Evolutionary conservation across 2,113 vertebrate genomes (phyloP).

Genomic region (Labeo catla): DNA sequence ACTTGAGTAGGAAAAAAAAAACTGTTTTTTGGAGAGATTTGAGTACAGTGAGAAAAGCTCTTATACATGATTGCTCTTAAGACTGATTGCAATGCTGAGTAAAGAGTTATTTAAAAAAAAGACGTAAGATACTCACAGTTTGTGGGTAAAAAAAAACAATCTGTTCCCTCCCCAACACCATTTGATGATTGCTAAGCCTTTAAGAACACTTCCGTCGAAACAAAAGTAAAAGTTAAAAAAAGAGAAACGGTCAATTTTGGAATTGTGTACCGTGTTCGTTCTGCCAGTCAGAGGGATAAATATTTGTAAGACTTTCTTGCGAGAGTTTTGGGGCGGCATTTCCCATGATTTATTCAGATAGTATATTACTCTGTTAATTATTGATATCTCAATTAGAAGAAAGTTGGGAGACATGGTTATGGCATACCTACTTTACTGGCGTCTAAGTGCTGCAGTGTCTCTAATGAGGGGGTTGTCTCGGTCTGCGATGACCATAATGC

Average conservation of each 20-base stretch:
- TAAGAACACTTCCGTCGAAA: not conserved
- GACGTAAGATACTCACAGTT: slow-evolving; percentile 53
- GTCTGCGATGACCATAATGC: slow-evolving; percentile 15
- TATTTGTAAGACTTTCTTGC: slow-evolving; percentile 39
- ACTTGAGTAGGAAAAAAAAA: not conserved
- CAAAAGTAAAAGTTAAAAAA: slow-evolving; percentile 23
- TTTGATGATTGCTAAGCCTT: slow-evolving; percentile 37
- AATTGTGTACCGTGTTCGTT: slow-evolving; percentile 32
- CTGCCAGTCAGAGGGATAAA: slow-evolving; percentile 41
- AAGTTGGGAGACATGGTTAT: slow-evolving; percentile 60
- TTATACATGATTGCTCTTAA: slow-evolving; percentile 5
- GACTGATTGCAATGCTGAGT: slow-evolving; percentile 29
- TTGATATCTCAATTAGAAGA: slow-evolving; percentile 62
- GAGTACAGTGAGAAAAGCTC: slow-evolving; percentile 1
- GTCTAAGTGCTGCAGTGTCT: slow-evolving; percentile 49
- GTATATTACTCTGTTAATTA: slow-evolving; percentile 64
- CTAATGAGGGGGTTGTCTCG: slow-evolving; percentile 21
- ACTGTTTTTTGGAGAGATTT: not conserved
- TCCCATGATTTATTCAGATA: slow-evolving; percentile 58
- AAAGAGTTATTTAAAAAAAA: slow-evolving; percentile 26
- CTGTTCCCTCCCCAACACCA: not conserved
- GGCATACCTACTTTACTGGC: slow-evolving; percentile 55
- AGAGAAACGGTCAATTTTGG: not conserved
- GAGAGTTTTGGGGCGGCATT: slow-evolving; percentile 23
- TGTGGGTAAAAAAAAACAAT: not conserved